Conservation (phyloP, 2,797 vertebrate species). For the Cirrhinus molitorella region DNA sequence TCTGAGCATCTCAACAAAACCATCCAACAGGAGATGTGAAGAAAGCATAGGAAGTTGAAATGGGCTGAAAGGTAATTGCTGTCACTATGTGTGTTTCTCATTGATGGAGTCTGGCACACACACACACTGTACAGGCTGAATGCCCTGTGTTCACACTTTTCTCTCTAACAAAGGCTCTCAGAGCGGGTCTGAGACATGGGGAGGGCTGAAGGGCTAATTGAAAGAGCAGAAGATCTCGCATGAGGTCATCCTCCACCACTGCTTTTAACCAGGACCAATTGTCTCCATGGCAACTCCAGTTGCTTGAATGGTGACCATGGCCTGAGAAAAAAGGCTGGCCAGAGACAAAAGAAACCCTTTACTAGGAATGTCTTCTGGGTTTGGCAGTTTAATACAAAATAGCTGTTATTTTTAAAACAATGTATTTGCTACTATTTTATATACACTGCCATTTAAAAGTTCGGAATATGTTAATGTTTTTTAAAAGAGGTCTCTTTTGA, state of each 20-base stretch:
- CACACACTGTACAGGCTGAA: background rate
- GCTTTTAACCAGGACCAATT: conserved; percentile 52
- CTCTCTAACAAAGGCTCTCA: conserved; percentile 38
- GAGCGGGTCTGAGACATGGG: conserved; percentile 11
- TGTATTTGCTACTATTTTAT: background rate
- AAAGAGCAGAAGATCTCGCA: conserved; percentile 51
- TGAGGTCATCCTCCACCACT: conserved; percentile 53
- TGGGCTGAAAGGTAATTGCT: conserved; percentile 45
- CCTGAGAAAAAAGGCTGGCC: background rate
- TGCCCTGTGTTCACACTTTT: conserved; percentile 10
- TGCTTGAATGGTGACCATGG: conserved; percentile 5
- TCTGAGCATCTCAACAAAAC: conserved; percentile 13
- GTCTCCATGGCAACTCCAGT: conserved; percentile 58
- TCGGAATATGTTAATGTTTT: background rate
- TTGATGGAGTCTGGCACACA: conserved; percentile 32
- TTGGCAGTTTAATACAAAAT: background rate
- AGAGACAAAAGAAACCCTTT: conserved; percentile 31
- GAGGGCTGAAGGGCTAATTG: conserved; percentile 47
- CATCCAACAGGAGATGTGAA: conserved; percentile 26
- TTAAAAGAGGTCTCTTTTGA: background rate
- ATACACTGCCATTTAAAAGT: background rate
- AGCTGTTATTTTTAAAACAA: conserved; percentile 1
- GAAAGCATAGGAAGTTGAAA: conserved; percentile 28
- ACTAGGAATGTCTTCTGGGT: background rate
- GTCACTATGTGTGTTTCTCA: conserved; percentile 31